Percentiles rank a stretch among this genome's conserved stretches.
Evolutionary conservation across 2,888 invertebrate species (phyloP).

Genomic region (Pogonocherus hispidulus): DNA sequence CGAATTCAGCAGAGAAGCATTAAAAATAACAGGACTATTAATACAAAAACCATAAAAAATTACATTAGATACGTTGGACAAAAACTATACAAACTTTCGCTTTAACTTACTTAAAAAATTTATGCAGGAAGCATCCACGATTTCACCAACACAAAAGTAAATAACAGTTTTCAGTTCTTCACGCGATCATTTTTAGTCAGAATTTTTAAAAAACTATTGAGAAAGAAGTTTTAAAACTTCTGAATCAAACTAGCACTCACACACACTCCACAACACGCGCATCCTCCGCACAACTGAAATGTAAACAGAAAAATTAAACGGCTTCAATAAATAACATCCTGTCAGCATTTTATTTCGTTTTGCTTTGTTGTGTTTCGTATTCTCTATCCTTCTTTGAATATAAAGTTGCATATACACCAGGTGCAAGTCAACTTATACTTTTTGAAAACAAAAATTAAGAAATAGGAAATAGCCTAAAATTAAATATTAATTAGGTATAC

Average conservation of each 20-base stretch:
- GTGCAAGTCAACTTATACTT: too few relatives aligned
- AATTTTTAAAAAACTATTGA: background rate
- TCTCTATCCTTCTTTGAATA: constrained; percentile 33
- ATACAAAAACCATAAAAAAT: background rate
- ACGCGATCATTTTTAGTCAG: constrained; percentile 4
- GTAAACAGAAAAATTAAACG: constrained; percentile 38
- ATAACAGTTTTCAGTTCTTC: background rate
- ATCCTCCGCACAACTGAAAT: constrained; percentile 34
- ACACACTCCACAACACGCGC: constrained; percentile 21
- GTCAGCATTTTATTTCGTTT: constrained; percentile 27
- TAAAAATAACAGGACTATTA: background rate
- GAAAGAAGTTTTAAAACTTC: constrained; percentile 32
- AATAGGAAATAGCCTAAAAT: too few relatives aligned
- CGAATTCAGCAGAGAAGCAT: background rate
- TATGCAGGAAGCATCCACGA: background rate
- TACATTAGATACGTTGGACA: background rate
- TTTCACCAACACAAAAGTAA: background rate
- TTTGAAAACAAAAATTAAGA: too few relatives aligned
- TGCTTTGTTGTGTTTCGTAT: background rate
- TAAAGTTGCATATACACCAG: constrained; percentile 23
- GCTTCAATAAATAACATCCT: constrained; percentile 37
- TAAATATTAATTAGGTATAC: too few relatives aligned
- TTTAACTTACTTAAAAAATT: background rate
- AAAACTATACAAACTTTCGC: background rate
- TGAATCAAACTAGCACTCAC: constrained; percentile 31